Conservation (phyloP, 92 coral and sea anemone genomes). For the Virgularia gustaviana region DNA sequence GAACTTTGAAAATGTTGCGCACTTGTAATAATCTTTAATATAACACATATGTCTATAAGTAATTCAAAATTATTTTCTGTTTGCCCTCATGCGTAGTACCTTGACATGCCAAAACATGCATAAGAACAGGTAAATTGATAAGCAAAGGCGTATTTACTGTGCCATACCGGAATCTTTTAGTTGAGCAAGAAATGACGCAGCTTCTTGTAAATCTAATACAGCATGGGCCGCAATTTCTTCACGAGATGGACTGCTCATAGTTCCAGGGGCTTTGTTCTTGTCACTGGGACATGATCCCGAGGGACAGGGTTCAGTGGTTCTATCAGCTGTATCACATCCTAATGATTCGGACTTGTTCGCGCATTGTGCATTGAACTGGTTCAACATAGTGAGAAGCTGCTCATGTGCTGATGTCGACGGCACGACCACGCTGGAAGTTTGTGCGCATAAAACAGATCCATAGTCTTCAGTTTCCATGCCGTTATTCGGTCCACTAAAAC, state of each 20-base stretch:
- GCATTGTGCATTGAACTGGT: neutral
- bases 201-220: constrained; percentile 26
- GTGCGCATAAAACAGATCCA: neutral
- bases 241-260: neutral
- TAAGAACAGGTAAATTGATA: no score
- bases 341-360: no score
- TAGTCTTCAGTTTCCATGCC: no score
- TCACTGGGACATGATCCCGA: neutral
- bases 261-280: neutral
- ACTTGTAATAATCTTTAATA: no score
- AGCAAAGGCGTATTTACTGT: no score
- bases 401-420: constrained; percentile 10
- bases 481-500: no score
- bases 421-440: neutral
- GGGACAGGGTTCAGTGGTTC: neutral
- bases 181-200: constrained; percentile 25
- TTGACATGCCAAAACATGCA: no score
- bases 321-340: no score
- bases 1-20: no score
- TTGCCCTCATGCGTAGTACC: no score
- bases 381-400: constrained; percentile 2
- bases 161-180: constrained; percentile 22
- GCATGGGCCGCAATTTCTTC: neutral
- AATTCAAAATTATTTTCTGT: no score
- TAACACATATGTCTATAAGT: no score